Base-by-base conservation (phyloP, 2,113 vertebrate genomes). In the Atlantisia rogersi region DNA sequence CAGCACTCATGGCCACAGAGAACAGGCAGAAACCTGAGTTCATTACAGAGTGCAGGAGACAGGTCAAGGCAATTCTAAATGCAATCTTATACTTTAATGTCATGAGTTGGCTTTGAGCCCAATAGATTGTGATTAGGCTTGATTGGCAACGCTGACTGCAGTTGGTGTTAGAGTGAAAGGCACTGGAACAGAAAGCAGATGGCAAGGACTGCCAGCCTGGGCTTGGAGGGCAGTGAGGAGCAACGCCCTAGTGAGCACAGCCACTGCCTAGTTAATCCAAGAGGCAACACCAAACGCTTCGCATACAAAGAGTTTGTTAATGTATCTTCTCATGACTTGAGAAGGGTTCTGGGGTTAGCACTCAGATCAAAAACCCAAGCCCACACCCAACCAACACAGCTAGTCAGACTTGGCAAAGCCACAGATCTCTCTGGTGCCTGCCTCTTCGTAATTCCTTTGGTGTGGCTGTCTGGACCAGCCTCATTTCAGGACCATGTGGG, bases 241-340 rank as follows among this genome's bases (percentile, higher is more conserved):
- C 89, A 95, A 91, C 71, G 91, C 64, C 95, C 92, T 88, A 10
- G 9, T 32, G 80, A 92, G 56, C 92, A 39, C 35, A 88, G 52
- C 81, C 82, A 46, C 88, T 50, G 77, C 26, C 84, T 48, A 59
- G 92, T 65, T 92, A 86, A 96, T 95, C 95, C 74, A n/a, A 95
- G 91, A 35, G 89, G 91, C 95, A 95, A 71, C 95, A 92, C 56
- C 10, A 28, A 64, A 60, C 82, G 77, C 77, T 87, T 79, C 35
- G 21, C 53, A 64, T 35, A 65, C 80, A 95, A 94, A 86, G 91
- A 68, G 26, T 78, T 84, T 10, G 73, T 71, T 82, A 94, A 53
- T 82, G 48, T 91, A 91, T 96, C 77, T 91, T 82, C 68, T 37
- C 18, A 19, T n/a, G 42, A 26, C 21, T 92, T 79, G 29, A 53